These are phyloP conservation scores for Spilogale gracilis DNA, from an alignment of 2,113 vertebrate genomes.

Conservation along the genomic window DNA sequence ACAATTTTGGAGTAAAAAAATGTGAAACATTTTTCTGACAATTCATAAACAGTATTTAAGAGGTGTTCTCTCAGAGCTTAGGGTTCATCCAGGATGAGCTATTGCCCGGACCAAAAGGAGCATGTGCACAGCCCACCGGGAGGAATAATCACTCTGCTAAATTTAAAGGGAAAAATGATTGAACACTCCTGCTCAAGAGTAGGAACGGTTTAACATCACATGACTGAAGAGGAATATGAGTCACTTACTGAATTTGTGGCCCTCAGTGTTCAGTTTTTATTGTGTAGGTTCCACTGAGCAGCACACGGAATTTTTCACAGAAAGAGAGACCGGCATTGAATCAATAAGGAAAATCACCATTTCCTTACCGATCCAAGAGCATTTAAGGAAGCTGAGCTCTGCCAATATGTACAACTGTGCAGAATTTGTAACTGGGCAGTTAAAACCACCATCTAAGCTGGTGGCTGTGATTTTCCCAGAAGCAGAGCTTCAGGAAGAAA, in stretches of 20 bases:
- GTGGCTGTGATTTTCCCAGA: conserved; percentile 69
- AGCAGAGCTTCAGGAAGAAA: conserved; percentile 68
- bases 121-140: conserved; percentile 17
- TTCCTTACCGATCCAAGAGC: conserved; percentile 57
- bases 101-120: conserved; percentile 68
- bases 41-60: conserved; percentile 58
- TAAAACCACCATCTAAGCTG: conserved; percentile 57
- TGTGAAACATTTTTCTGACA: background rate
- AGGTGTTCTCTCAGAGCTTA: conserved; percentile 37
- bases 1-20: conserved; percentile 13
- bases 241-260: background rate
- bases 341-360: conserved; percentile 73
- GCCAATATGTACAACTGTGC: conserved; percentile 37
- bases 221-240: background rate
- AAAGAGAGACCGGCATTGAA: conserved; percentile 76
- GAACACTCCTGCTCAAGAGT: background rate
- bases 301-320: conserved; percentile 64
- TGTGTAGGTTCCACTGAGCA: conserved; percentile 22
- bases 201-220: background rate
- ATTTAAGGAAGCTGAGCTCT: conserved; percentile 66
- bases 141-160: conserved; percentile 52
- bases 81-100: conserved; percentile 71
- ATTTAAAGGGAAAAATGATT: background rate
- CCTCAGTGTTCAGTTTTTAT: background rate
- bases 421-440: conserved; percentile 60